These are phyloP conservation scores for Sericinus montela DNA, from an alignment of 2,888 invertebrate genomes.

Conservation along the genomic window DNA sequence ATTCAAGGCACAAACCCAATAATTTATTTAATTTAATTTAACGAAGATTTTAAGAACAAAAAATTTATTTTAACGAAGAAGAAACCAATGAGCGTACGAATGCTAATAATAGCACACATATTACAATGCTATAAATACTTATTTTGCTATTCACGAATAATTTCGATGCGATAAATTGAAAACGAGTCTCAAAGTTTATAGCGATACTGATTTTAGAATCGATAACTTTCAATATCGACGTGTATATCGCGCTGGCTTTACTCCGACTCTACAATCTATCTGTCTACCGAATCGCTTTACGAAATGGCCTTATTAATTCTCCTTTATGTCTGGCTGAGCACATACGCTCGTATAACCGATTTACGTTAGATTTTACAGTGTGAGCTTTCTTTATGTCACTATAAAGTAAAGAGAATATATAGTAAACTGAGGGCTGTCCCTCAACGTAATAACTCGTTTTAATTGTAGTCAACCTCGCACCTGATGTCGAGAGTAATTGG, in stretches of 20 bases:
- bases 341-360: constrained; percentile 59
- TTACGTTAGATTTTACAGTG: constrained; percentile 62
- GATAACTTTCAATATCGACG: constrained; percentile 68
- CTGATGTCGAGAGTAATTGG: constrained; percentile 49
- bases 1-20: too few relatives aligned
- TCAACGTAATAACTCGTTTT: constrained; percentile 54
- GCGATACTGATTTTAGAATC: constrained; percentile 53
- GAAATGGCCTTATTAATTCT: constrained; percentile 75
- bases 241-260: constrained; percentile 53
- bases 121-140: constrained; percentile 8
- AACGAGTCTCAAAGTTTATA: constrained; percentile 39
- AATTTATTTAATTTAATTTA: too few relatives aligned
- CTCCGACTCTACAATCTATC: constrained; percentile 43
- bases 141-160: constrained; percentile 10
- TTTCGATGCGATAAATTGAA: constrained; percentile 32
- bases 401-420: constrained; percentile 59
- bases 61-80: too few relatives aligned
- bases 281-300: constrained; percentile 59
- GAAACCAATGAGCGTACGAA: too few relatives aligned
- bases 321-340: constrained; percentile 62
- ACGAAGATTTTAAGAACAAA: too few relatives aligned
- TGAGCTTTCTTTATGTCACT: constrained; percentile 70
- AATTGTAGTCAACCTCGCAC: constrained; percentile 60
- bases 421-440: constrained; percentile 33
- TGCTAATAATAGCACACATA: too few relatives aligned